Base-by-base conservation (phyloP, 2,113 vertebrate species). In the Electrona antarctica region DNA sequence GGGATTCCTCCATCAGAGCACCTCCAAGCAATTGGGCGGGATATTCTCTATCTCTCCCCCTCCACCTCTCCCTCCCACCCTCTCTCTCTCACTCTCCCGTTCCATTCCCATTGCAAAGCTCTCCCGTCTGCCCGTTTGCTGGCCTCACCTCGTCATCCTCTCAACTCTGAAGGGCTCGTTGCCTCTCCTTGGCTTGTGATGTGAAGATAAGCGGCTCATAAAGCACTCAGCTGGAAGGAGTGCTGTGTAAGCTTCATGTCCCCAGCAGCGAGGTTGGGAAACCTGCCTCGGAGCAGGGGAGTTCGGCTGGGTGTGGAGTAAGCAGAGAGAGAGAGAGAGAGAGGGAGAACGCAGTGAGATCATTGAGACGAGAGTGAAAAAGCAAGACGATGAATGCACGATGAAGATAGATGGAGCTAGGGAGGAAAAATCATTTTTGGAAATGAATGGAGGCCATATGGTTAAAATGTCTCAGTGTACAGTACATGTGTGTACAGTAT, bases 161-260 rank as follows among this genome's bases (percentile, higher is more conserved):
- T 83, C 78, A 74, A 41, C 33, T 86, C 60, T 77, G 54, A 54
- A 77, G 48, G 76, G 67, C 41, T n/a, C 28, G 66, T 33, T 74
- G 50, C 71, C 66, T 33, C 78, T 75, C 7, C 69, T 83, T 64
- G 70, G 52, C 57, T 67, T 63, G 45, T 69, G 77, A 81, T 82
- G 73, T 76, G 29, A 46, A 85, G 77, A 84, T 77, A 76, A 81
- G 74, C 69, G 60, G 86, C 72, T 80, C 83, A 89, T 83, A 83
- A 88, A 86, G 69, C 55, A 47, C 61, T 0, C 75, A 48, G 80
- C 85, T 88, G 75, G 83, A 75, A 79, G 69, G 82, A 47, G 64
- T 69, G 56, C 65, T 48, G 69, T 54, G 28, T 60, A 60, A 73
- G 74, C 63, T 67, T 9, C 62, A 57, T 54, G 74, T 83, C 71